Evolutionary conservation across 2,113 vertebrate genomes (phyloP).

Genomic region (Pachyramphus minor): DNA sequence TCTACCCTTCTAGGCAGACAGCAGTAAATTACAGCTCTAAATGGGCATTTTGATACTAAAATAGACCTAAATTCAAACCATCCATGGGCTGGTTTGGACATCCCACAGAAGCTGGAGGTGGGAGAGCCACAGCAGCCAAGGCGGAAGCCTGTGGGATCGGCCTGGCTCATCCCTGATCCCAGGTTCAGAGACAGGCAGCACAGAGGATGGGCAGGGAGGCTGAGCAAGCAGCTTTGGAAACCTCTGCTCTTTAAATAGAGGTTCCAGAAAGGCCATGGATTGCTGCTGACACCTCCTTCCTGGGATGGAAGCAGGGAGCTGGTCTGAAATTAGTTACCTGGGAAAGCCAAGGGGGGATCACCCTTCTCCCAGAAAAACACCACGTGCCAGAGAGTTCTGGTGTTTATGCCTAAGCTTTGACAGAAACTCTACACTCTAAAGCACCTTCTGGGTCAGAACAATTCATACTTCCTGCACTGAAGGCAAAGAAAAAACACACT

Average conservation of each 20-base stretch:
- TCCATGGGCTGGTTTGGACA: not conserved
- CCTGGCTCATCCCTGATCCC: not conserved
- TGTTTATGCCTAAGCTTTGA: not conserved
- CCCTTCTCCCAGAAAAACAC: not conserved
- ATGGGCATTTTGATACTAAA: not conserved
- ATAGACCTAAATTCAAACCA: conserved; percentile 46
- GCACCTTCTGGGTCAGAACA: not conserved
- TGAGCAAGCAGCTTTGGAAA: conserved; percentile 37
- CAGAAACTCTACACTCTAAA: not conserved
- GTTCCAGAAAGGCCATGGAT: not conserved
- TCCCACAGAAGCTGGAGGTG: conserved; percentile 11
- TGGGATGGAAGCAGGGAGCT: not conserved
- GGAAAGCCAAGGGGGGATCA: not conserved
- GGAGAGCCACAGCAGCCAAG: not conserved
- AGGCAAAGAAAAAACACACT: not conserved
- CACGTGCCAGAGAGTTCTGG: not conserved
- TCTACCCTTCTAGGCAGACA: not conserved
- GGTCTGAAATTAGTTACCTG: not conserved
- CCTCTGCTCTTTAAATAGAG: conserved; percentile 32
- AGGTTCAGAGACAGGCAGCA: not conserved
- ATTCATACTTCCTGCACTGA: not conserved
- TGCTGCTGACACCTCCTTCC: conserved; percentile 4
- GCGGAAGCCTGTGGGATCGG: not conserved
- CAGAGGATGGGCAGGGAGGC: not conserved
- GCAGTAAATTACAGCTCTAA: conserved; percentile 42